Evolutionary conservation across 2,797 vertebrate genomes (phyloP), one percentile per base, ranked within the genome.

Genomic region (Naso thynnoides): DNA sequence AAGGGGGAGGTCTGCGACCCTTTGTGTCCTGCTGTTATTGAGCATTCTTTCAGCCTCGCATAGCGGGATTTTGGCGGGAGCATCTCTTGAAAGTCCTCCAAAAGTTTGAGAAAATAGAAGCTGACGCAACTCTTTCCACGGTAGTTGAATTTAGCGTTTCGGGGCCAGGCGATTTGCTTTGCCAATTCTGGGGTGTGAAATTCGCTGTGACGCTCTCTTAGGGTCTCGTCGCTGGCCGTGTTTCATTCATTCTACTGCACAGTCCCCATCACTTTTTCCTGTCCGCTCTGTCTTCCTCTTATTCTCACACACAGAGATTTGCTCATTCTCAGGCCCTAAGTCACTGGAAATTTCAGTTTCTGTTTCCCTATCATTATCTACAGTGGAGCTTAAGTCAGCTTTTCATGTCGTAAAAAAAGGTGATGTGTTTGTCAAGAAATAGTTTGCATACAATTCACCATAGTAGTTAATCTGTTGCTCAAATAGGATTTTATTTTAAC

Each of bases 101-200:
- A 70, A 85, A 83, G 82, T 84, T 80, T 60, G 50, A 81, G 75
- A 76, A 84, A 88, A 84, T 76, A 62, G 70, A 79, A 85, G 73
- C 81, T 90, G 89, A 91, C 55, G 83, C 83, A 91, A 91, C 75
- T 86, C 81, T 92, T 94, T 93, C 88, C 88, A 91, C 66, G 60
- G 75, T 84, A 57, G 79, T 85, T 84, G 74, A 77, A 73, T 89
- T 88, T 82, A 73, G 80, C 61, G 38, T 85, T 87, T 82, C 54
- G 64, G n/a, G 64, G 69, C 83, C 76, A 69, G 76, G 75, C 45
- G 76, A 82, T 82, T 84, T n/a, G 62, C 82, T 82, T 44, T 82
- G 82, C 85, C 75, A 81, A 53, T 72, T 72, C 78, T 24, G 26
- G 60, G 76, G 88, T 88, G 87, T 81, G 79, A 91, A 90, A 89